Base-by-base conservation (phyloP, 2,113 vertebrate genomes). In the Anolis sagrei region DNA sequence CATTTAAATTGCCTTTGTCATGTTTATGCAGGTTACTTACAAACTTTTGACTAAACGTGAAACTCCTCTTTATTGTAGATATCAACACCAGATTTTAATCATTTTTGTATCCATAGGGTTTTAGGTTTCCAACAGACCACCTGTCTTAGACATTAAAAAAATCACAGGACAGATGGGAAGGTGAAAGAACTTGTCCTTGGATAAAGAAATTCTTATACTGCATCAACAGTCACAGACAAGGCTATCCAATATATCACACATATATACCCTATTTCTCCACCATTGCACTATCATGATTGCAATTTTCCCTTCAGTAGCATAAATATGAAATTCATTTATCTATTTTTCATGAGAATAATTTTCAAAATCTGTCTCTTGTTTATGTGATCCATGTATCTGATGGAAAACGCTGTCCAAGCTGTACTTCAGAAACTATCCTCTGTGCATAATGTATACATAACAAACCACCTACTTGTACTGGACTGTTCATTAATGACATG, bases 151-250 rank as follows among this genome's bases (percentile, higher is more conserved):
- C 96, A 97, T 97, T 96, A 29, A 97, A 95, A 96, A 96, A 96
- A 96, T 96, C 96, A 95, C 95, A 96, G 97, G 97, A 97, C 97
- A 98, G 97, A 98, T 98, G 97, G 97, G 95, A 96, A 97, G 97
- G 97, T 97, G 97, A 97, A 96, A 95, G 93, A 94, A 95, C 95
- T 95, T 96, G 97, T 97, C 97, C 97, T 97, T 97, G 97, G 96
- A 96, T 97, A 96, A 96, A 96, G 95, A 97, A 96, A 96, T 95
- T 96, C 93, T 96, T 96, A 90, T 89, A 91, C 92, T 94, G 93
- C 91, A 92, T 90, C 89, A 95, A 87, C 84, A 90, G 93, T 96
- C 93, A 91, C 82, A 93, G 92, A 90, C 94, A 95, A 93, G 92
- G 90, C 90, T 94, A 89, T 84, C 94, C 90, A 93, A 92, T 95